Evolutionary conservation across 2,797 vertebrate species (phyloP), one percentile per base, ranked within the genome.

Genomic region (Leucoraja ocellata): DNA sequence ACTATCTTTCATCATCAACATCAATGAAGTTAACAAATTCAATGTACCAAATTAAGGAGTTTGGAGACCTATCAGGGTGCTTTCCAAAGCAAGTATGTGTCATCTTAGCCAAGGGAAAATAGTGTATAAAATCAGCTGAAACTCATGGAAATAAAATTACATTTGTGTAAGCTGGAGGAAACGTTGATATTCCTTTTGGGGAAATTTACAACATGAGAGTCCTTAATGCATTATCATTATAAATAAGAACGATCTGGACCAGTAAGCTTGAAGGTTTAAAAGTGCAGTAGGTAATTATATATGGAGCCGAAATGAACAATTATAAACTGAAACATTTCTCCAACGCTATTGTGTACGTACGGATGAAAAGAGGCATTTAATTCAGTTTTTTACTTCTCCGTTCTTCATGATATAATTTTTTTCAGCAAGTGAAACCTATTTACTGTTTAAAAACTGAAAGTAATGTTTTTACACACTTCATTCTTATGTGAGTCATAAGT

Each of bases 41-140:
- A 96, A 99, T 99, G 97, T 98, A 99, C 99, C 98, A 99, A 98
- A 99, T 99, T 96, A 99, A 98, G 96, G 99, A 99, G 93, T 98
- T 99, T 97, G 99, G 98, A 96, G 99, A 97, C 96, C 98, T 98
- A 96, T 98, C 97, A 95, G 99, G 98, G 96, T 98, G 99, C 96
- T 99, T 98, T 96, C 96, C 97, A 98, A 99, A 99, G 96, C 98
- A 98, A 79, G 97, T 97, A 96, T 97, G 98, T 95, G 96, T 97
- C 95, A 99, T 96, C 94, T 99, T 98, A 39, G 97, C 98, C 98
- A 99, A 96, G 94, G 96, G 96, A 96, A 97, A 96, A 96, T 97
- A 96, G 95, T 95, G 96, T 94, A 86, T 95, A 95, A 96, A 97
- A 93, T 96, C 96, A 97, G 96, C 96, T 97, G 96, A 97, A 96